Evolutionary conservation across 2,888 invertebrate genomes (phyloP).

Genomic region (Melangyna quadrimaculata): DNA sequence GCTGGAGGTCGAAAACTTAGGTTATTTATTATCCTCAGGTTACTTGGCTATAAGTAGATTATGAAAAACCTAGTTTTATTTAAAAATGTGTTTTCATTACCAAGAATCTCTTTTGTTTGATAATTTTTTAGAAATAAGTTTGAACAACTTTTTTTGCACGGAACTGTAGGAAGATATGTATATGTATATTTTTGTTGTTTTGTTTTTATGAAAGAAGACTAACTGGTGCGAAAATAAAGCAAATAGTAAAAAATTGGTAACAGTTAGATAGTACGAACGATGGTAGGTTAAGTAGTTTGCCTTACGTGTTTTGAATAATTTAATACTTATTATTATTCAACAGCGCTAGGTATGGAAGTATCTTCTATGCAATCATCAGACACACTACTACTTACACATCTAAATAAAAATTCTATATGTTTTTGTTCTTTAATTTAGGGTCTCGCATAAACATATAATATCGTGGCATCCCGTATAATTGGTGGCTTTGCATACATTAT

Average conservation of each 20-base stretch:
- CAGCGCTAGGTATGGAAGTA: no score
- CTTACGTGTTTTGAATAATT: conserved; percentile 61
- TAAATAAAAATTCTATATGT: background rate
- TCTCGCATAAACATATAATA: background rate
- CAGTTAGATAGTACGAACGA: conserved; percentile 42
- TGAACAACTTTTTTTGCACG: background rate
- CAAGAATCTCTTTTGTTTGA: background rate
- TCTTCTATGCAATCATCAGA: background rate
- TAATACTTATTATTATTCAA: conserved; percentile 20
- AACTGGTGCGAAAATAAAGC: conserved; percentile 30
- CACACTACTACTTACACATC: background rate
- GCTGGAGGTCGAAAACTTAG: no score
- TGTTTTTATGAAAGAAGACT: conserved; percentile 31
- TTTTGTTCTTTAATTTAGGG: background rate
- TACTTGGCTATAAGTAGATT: no score
- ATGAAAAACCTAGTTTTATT: no score
- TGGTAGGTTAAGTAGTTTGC: conserved; percentile 13
- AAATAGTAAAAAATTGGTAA: conserved; percentile 49
- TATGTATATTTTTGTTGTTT: background rate
- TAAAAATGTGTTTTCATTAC: background rate
- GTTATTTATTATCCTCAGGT: no score
- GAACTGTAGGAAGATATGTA: background rate
- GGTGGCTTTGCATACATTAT: background rate
- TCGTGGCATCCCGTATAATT: background rate
- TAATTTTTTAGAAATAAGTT: background rate